Evolutionary conservation across 2,113 vertebrate species (phyloP).

Genomic region (Brachypodius melanocephalos): DNA sequence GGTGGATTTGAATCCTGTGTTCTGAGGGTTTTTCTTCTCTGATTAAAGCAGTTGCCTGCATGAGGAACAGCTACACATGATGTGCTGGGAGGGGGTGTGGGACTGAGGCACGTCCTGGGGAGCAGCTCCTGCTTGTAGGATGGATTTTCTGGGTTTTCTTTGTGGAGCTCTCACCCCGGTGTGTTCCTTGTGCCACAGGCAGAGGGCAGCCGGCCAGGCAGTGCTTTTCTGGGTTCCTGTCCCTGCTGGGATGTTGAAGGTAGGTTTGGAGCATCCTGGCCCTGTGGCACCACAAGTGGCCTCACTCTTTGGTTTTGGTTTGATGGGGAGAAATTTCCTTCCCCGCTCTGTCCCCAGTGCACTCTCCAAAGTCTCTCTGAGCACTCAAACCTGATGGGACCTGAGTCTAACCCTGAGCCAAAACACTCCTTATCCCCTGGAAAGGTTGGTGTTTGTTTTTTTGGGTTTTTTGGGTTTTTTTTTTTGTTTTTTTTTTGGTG

Average conservation of each 20-base stretch:
- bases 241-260: neutral
- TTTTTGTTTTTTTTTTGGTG: rapidly evolving
- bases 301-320: neutral
- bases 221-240: neutral
- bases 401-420: neutral
- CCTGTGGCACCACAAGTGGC: neutral
- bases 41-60: slow-evolving; percentile 42
- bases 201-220: neutral
- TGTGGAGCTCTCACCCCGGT: neutral
- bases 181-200: neutral
- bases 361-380: neutral
- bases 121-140: neutral
- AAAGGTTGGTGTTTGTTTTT: too few species aligned
- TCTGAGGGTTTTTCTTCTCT: slow-evolving; percentile 44
- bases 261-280: neutral
- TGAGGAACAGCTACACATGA: neutral
- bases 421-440: neutral
- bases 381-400: neutral
- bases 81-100: neutral
- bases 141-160: neutral
- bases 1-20: slow-evolving; percentile 35
- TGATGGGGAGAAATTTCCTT: neutral
- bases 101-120: neutral
- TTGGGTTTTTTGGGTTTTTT: too few species aligned
- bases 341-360: neutral